Evolutionary conservation across 2,113 vertebrate genomes (phyloP).

Genomic region (Corythaixoides concolor): DNA sequence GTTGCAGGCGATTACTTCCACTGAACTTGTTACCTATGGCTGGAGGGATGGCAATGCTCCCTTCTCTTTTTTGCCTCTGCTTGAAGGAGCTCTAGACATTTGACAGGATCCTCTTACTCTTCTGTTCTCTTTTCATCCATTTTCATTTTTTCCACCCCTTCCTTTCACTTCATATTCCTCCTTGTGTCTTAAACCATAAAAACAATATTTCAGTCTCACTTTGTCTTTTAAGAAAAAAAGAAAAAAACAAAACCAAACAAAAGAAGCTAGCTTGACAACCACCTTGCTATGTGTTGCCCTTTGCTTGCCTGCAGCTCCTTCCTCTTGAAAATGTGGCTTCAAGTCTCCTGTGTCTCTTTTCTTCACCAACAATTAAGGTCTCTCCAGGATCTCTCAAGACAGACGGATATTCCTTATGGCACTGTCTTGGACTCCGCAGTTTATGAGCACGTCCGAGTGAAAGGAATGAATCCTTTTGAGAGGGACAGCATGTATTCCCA

Average conservation of each 20-base stretch:
- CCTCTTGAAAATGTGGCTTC: background rate
- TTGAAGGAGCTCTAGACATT: background rate
- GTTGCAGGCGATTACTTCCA: rapidly evolving
- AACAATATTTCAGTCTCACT: background rate
- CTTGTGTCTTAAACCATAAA: background rate
- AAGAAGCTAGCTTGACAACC: background rate
- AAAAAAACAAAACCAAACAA: background rate
- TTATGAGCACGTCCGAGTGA: slow-evolving; percentile 94
- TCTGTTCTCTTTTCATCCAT: background rate
- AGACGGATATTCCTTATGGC: slow-evolving; percentile 95
- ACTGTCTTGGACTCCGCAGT: slow-evolving; percentile 95
- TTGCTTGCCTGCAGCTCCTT: slow-evolving; percentile 14
- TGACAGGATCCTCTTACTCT: background rate
- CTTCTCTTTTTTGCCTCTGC: background rate
- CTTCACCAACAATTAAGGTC: slow-evolving; percentile 78
- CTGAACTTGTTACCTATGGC: background rate
- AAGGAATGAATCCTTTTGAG: slow-evolving; percentile 97
- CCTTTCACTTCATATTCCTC: background rate
- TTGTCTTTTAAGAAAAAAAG: background rate
- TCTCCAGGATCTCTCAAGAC: slow-evolving; percentile 94
- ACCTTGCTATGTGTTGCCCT: background rate
- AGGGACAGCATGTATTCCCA: slow-evolving; percentile 97
- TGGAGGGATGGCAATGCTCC: background rate
- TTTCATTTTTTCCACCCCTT: background rate
- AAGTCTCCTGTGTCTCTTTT: slow-evolving; percentile 38